phyloP scores from a whole-genome alignment of 2,113 vertebrate species.

The Sardina pilchardus region DNA sequence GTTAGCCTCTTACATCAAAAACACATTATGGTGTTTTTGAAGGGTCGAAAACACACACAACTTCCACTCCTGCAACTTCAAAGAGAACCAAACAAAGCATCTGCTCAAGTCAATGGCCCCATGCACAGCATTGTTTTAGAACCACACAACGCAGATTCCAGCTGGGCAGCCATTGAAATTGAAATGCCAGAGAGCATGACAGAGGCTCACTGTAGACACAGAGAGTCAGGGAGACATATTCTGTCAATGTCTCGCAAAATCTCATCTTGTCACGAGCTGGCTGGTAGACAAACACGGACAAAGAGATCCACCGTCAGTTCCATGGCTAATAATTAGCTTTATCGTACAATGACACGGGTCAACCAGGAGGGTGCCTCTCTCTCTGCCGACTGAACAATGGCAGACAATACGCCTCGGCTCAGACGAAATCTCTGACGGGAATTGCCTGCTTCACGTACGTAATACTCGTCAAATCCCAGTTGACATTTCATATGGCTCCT shows the following conservation, averaged over 20 bases:
- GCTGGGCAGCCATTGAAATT: conserved; percentile 33
- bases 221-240: conserved; percentile 9
- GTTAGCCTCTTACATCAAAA: not conserved
- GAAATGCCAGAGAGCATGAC: conserved; percentile 23
- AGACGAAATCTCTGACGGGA: conserved; percentile 65
- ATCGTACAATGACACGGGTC: conserved; percentile 72
- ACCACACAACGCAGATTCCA: conserved; percentile 9
- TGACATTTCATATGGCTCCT: conserved; percentile 74
- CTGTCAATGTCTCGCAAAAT: conserved; percentile 27
- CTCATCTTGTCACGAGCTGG: conserved; percentile 30
- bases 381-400: conserved; percentile 65
- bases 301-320: conserved; percentile 59
- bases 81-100: not conserved
- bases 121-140: not conserved
- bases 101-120: not conserved
- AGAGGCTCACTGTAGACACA: not conserved
- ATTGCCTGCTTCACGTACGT: conserved; percentile 70
- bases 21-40: not conserved
- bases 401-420: conserved; percentile 63
- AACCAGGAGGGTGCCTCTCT: conserved; percentile 62
- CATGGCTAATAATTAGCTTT: conserved; percentile 72
- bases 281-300: conserved; percentile 57
- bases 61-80: not conserved
- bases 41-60: not conserved
- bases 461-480: conserved; percentile 71